A percentile compares a stretch with the other conserved stretches of the same genome.
Evolutionary conservation across 2,888 invertebrate genomes (phyloP).

Genomic region (Microdon myrmicae): DNA sequence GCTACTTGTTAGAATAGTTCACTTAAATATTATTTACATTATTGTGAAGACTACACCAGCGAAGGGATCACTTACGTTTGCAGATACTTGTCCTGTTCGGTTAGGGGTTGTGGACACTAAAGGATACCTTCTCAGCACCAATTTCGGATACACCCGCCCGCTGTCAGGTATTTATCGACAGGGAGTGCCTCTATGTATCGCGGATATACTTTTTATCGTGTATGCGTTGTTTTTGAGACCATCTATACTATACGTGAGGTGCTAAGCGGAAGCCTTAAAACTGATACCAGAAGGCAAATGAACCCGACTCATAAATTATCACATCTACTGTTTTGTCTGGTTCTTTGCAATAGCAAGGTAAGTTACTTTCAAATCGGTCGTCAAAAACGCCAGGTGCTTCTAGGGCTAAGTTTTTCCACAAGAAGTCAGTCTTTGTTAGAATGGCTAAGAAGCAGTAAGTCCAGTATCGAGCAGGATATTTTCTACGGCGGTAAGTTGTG

Average conservation of each 20-base stretch:
- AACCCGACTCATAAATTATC: slow-evolving; percentile 39
- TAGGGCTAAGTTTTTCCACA: slow-evolving; percentile 17
- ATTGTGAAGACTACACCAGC: slow-evolving; percentile 35
- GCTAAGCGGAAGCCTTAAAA: slow-evolving; percentile 40
- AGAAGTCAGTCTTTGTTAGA: slow-evolving; percentile 32
- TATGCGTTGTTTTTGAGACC: background rate
- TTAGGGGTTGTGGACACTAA: too few relatives aligned
- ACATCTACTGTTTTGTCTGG: slow-evolving; percentile 15
- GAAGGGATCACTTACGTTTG: too few relatives aligned
- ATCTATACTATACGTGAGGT: slow-evolving; percentile 3
- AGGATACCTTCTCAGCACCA: too few relatives aligned
- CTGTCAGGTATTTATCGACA: too few relatives aligned
- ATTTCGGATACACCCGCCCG: too few relatives aligned
- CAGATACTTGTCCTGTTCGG: too few relatives aligned
- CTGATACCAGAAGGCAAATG: slow-evolving; percentile 17
- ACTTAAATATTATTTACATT: slow-evolving; percentile 32
- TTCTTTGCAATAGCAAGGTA: slow-evolving; percentile 1
- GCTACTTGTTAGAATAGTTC: slow-evolving; percentile 41
- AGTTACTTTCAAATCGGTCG: slow-evolving; percentile 7
- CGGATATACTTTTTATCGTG: too few relatives aligned
- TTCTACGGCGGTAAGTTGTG: slow-evolving; percentile 25
- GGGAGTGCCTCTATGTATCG: too few relatives aligned
- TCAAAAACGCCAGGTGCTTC: too few relatives aligned
- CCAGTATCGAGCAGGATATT: slow-evolving; percentile 14
- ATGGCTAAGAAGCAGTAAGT: slow-evolving; percentile 7